Evolutionary conservation across 2,797 vertebrate genomes (phyloP).

Genomic region (Trematomus bernacchii): DNA sequence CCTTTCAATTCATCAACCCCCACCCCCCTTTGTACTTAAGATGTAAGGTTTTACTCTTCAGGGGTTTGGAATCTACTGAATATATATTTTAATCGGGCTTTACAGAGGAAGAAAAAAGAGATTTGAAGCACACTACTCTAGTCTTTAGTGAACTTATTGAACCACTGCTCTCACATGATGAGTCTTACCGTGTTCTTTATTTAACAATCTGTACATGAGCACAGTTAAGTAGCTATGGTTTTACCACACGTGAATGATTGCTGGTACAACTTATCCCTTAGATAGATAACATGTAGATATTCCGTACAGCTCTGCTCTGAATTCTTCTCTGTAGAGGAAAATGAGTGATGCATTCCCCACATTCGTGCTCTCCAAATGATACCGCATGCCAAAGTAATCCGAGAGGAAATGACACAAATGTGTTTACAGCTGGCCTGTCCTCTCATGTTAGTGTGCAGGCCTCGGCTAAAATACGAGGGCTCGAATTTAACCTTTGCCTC

Average conservation of each 20-base stretch:
- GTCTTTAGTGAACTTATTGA: slow-evolving; percentile 29
- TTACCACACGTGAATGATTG: slow-evolving; percentile 2
- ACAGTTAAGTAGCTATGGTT: slow-evolving; percentile 13
- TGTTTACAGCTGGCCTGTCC: slow-evolving; percentile 78
- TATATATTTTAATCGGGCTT: slow-evolving; percentile 28
- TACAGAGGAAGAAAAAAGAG: slow-evolving; percentile 14
- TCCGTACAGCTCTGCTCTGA: slow-evolving; percentile 33
- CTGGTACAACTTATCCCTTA: slow-evolving; percentile 9
- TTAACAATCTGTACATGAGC: slow-evolving; percentile 27
- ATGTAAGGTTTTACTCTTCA: slow-evolving; percentile 39
- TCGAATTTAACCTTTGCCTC: slow-evolving; percentile 43
- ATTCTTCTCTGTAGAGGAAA: slow-evolving; percentile 45
- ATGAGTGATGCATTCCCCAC: slow-evolving; percentile 67
- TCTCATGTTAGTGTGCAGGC: slow-evolving; percentile 53
- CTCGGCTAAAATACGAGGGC: slow-evolving; percentile 40
- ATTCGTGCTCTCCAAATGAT: slow-evolving; percentile 68
- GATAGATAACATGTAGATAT: slow-evolving; percentile 21
- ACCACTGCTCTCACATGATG: slow-evolving; percentile 23
- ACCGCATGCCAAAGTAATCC: slow-evolving; percentile 73
- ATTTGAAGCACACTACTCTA: slow-evolving; percentile 12
- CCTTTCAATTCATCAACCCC: slow-evolving; percentile 36
- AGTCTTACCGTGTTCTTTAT: neutral
- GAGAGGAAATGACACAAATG: slow-evolving; percentile 83
- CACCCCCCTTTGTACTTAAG: slow-evolving; percentile 15
- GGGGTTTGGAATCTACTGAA: slow-evolving; percentile 22